Percentiles rank a stretch among this genome's conserved stretches.
phyloP scores from a whole-genome alignment of 2,113 vertebrate genomes.

The Carlito syrichta region DNA sequence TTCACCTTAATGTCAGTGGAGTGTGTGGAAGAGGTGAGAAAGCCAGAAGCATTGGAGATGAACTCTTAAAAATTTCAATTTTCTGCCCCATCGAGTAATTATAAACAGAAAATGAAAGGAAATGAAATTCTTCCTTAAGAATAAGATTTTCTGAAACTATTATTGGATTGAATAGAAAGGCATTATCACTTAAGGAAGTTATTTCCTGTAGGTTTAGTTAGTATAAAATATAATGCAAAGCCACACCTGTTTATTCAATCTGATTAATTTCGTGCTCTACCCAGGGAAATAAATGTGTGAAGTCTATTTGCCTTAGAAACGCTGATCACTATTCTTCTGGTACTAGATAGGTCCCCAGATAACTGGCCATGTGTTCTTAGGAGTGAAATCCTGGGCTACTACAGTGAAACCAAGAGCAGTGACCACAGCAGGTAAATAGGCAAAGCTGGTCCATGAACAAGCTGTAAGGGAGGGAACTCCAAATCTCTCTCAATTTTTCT shows the following conservation, averaged over 20 bases:
- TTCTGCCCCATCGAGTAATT: not conserved
- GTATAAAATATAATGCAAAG: not conserved
- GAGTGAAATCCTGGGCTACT: not conserved
- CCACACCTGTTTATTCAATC: constrained; percentile 17
- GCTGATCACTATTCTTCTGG: not conserved
- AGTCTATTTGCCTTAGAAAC: not conserved
- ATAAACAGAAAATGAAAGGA: not conserved
- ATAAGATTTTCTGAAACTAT: not conserved
- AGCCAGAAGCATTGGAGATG: not conserved
- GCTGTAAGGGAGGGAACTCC: not conserved
- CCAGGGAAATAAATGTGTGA: not conserved
- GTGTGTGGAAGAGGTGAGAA: not conserved
- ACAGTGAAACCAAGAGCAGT: not conserved
- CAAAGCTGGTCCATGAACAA: not conserved
- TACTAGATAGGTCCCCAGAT: not conserved
- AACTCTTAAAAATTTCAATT: not conserved
- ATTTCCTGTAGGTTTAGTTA: not conserved
- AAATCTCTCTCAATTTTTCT: not conserved
- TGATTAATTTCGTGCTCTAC: not conserved
- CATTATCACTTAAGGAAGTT: not conserved
- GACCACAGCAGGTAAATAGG: not conserved
- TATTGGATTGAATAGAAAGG: no score
- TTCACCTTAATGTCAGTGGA: not conserved
- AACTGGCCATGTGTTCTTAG: not conserved
- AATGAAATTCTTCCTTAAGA: constrained; percentile 37